Base-by-base conservation (phyloP, 2,888 invertebrate genomes). In the Thera britannica region DNA sequence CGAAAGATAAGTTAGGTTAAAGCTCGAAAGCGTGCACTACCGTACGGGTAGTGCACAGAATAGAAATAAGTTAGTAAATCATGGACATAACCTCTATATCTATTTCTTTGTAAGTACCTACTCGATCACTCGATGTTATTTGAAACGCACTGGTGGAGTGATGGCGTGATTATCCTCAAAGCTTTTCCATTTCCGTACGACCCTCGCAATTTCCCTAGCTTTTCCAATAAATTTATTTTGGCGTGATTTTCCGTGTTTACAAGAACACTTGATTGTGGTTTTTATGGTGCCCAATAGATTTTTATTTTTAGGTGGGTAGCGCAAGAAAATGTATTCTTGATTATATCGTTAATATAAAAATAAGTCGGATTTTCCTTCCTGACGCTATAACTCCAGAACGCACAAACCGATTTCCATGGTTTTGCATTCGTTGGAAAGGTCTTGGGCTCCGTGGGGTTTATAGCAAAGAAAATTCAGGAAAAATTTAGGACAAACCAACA, bases 111-210 rank as follows among this genome's bases (percentile, higher is more conserved):
- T 49, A 61, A 55, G 52, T 36, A 61, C 38, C 41, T 46, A 54
- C 55, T 62, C 62, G 36, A 62, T 46, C 55, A 12, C 52, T 67
- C 46, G 55, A 65, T 62, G 60, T 68, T 61, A 62, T 66, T 66
- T 48, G 66, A 70, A 72, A 59, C 64, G 44, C 63, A 48, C 67
- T 58, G 55, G 46, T 52, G 41, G 58, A 56, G 72, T 72, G 71
- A 71, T 66, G 51, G 62, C 62, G 55, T 68, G 73, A 77, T 77
- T 77, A 75, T 72, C 61, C 72, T 55, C 65, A 62, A 66, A 72
- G 72, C 68, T 72, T 73, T 73, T 71, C 76, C 73, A 79, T 81
- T 80, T 80, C 79, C 77, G 72, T 65, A 35, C 71, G 71, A 69
- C 65, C 62, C 68, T 69, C 67, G 74, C 75, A 75, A 78, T 77